Evolutionary conservation across 2,113 vertebrate species (phyloP).

Genomic region (Xiphophorus couchianus): DNA sequence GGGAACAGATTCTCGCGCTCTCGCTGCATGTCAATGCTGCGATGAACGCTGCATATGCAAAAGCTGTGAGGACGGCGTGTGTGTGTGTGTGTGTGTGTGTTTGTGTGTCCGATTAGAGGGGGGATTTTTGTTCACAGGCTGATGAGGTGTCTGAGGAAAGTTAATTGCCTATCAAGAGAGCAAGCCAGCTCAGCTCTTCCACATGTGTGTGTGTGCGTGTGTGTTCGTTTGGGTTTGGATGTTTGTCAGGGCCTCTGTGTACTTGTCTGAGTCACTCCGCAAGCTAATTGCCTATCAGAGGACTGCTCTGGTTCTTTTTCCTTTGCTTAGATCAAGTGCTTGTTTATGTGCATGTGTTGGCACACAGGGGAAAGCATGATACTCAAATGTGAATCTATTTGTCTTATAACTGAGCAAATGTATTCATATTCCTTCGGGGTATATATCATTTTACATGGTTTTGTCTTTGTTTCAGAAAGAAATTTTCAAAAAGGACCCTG

Average conservation of each 20-base stretch:
- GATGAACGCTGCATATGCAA: slow-evolving; percentile 70
- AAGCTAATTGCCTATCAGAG: slow-evolving; percentile 66
- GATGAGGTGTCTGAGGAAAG: slow-evolving; percentile 76
- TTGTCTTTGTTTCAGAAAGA: not conserved
- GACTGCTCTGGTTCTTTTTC: slow-evolving; percentile 45
- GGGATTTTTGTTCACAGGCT: slow-evolving; percentile 66
- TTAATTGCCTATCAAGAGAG: slow-evolving; percentile 81
- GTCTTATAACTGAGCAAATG: not conserved
- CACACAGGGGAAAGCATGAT: slow-evolving; percentile 8
- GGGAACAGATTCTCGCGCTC: slow-evolving; percentile 71
- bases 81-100: slow-evolving; percentile 34
- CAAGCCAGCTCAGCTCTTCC: slow-evolving; percentile 52
- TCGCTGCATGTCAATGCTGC: slow-evolving; percentile 69
- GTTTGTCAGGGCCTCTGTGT: slow-evolving; percentile 31
- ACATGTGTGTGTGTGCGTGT: slow-evolving; percentile 21
- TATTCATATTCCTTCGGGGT: not conserved
- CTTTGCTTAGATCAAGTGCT: slow-evolving; percentile 36
- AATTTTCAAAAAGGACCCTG: not conserved
- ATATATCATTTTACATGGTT: not conserved
- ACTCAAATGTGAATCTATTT: slow-evolving; percentile 9
- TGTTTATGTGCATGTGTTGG: slow-evolving; percentile 31
- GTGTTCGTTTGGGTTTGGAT: slow-evolving; percentile 32
- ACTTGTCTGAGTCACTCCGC: slow-evolving; percentile 40
- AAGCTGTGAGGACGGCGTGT: slow-evolving; percentile 38
- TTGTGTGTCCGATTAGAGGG: slow-evolving; percentile 57